Evolutionary conservation across 2,888 invertebrate species (phyloP), one percentile per base, ranked within the genome.

Genomic region (Unio delphinus): DNA sequence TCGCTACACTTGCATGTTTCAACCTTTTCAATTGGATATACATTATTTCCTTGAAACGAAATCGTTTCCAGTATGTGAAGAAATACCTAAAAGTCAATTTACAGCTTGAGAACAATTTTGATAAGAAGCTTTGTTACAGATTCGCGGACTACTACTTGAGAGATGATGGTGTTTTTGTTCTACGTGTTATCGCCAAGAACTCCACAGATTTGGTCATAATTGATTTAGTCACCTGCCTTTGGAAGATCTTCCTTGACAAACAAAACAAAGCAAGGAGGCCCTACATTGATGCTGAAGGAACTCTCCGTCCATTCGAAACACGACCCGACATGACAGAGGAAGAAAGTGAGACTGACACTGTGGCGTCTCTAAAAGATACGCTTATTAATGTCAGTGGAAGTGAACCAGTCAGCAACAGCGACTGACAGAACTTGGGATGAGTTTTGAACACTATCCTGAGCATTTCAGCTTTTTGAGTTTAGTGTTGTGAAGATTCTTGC

Each of bases 141-240:
- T 86, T 86, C 68, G 83, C 84, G 3, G 80, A 83, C 63, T 82
- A 83, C 17, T 85, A 85, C 65, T 75, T 86, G 54, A 67, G 86
- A 8, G 83, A 85, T 63, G 86, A 86, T 68, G 86, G 86, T n/a
- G 80, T 86, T 20, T 86, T 86, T 68, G 80, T 84, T 18, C 65
- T 86, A 66, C 70, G 84, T 30, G 76, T 84, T 55, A 79, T 85
- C 20, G 76, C 80, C 5, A 80, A 83, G 60, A 86, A 86, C 66
- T 83, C 86, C 11, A 83, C 86, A 1, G 86, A 85, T 69, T 68
- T 86, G n/a, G 85, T 85, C 0, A 76, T 84, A 4, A 81, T 77
- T 3, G 86, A 86, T 59, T 71, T 85, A 11, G 78, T 86, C 1
- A 74, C 78, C 26, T 74, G 82, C 45, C 61, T 86, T 68, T 86